These are phyloP conservation scores for Brachynemurus nebulosus DNA, from an alignment of 2,888 invertebrate species.

Conservation along the genomic window DNA sequence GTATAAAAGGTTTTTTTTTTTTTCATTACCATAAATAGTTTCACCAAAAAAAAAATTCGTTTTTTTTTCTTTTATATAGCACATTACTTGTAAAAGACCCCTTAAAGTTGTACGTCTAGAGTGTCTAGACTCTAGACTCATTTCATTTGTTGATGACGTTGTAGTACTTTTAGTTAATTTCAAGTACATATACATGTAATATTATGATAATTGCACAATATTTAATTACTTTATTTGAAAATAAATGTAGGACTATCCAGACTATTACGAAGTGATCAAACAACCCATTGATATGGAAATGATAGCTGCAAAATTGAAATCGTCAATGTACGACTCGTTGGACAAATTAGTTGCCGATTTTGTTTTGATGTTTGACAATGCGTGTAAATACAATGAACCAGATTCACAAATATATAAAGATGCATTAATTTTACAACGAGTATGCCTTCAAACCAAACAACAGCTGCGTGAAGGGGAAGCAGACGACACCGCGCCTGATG, in stretches of 20 bases:
- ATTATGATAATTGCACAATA: too few relatives aligned
- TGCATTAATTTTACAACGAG: slow-evolving; percentile 79
- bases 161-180: too few relatives aligned
- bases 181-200: too few relatives aligned
- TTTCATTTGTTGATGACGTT: too few relatives aligned
- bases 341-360: slow-evolving; percentile 85
- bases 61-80: too few relatives aligned
- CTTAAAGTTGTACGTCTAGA: too few relatives aligned
- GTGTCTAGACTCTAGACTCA: too few relatives aligned
- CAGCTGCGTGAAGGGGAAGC: slow-evolving; percentile 48
- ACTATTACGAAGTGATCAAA: slow-evolving; percentile 94
- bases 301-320: slow-evolving; percentile 75
- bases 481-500: slow-evolving; percentile 66
- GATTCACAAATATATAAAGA: slow-evolving; percentile 97
- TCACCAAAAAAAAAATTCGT: too few relatives aligned
- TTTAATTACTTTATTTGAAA: too few relatives aligned
- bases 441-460: slow-evolving; percentile 84
- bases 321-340: slow-evolving; percentile 58
- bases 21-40: too few relatives aligned
- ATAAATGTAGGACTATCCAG: slow-evolving; percentile 75
- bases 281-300: slow-evolving; percentile 93
- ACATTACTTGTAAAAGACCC: too few relatives aligned
- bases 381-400: slow-evolving; percentile 94
- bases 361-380: slow-evolving; percentile 88
- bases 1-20: too few relatives aligned